Percentiles rank a stretch among this genome's conserved stretches.
Conservation (phyloP, 2,113 vertebrate genomes). For the Euleptes europaea region DNA sequence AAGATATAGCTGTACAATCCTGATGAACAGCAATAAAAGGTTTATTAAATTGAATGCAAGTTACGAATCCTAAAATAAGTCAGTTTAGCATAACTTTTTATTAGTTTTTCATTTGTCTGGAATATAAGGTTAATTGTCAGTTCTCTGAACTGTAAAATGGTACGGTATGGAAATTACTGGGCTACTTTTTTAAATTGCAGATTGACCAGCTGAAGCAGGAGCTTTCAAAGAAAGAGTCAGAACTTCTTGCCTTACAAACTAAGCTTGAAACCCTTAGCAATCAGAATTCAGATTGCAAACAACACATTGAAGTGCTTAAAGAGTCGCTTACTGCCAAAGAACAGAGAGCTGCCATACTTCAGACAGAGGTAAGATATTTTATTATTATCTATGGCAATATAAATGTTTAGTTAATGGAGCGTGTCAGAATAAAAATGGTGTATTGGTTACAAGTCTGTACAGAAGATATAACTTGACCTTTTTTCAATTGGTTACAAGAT, state of each 20-base stretch:
- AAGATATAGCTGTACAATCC: too few species aligned
- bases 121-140: not conserved
- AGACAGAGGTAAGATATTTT: constrained; percentile 89
- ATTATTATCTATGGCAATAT: constrained; percentile 16
- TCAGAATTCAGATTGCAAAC: constrained; percentile 99
- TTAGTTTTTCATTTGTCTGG: constrained; percentile 6
- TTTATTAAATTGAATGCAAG: not conserved
- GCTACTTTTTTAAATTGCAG: constrained; percentile 65
- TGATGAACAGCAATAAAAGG: not conserved
- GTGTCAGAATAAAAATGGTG: constrained; percentile 16
- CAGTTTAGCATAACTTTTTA: constrained; percentile 17
- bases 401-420: constrained; percentile 5
- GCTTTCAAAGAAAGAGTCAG: constrained; percentile 97
- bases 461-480: not conserved
- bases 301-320: constrained; percentile 99
- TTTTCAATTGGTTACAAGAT: constrained; percentile 16
- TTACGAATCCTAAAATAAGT: not conserved
- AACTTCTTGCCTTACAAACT: constrained; percentile 98
- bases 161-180: not conserved
- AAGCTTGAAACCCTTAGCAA: constrained; percentile 99
- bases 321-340: constrained; percentile 99
- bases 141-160: not conserved
- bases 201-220: constrained; percentile 98
- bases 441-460: constrained; percentile 20
- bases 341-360: constrained; percentile 98